phyloP scores from a whole-genome alignment of 2,113 vertebrate genomes.

The Sebastes fasciatus region DNA sequence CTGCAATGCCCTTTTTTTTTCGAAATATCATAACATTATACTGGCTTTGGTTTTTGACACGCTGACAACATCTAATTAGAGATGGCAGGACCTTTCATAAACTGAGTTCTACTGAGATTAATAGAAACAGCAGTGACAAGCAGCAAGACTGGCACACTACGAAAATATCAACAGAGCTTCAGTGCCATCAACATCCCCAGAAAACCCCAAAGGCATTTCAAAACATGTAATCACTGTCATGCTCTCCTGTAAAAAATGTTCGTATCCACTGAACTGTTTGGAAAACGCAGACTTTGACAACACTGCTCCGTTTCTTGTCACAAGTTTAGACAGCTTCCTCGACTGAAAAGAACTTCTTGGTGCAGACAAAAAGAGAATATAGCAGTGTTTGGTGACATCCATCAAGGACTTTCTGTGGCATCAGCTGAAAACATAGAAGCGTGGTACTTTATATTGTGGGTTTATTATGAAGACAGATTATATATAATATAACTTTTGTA shows the following conservation, averaged over 20 bases:
- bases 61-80: constrained; percentile 60
- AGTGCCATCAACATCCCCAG: constrained; percentile 32
- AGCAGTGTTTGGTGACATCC: constrained; percentile 12
- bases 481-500: neutral
- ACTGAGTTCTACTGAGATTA: constrained; percentile 22
- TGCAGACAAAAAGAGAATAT: constrained; percentile 12
- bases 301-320: constrained; percentile 22
- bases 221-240: constrained; percentile 65
- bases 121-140: constrained; percentile 38
- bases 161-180: constrained; percentile 50
- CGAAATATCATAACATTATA: constrained; percentile 44
- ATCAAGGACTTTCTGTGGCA: constrained; percentile 22
- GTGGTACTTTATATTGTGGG: neutral
- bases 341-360: constrained; percentile 29
- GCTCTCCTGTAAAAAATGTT: constrained; percentile 43
- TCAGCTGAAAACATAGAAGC: neutral
- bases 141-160: constrained; percentile 9
- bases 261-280: constrained; percentile 35
- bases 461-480: neutral
- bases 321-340: constrained; percentile 49
- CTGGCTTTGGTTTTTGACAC: constrained; percentile 30
- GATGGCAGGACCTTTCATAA: constrained; percentile 49
- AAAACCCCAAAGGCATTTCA: constrained; percentile 44
- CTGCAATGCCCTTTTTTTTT: neutral
- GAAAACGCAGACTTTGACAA: constrained; percentile 42